Evolutionary conservation across 2,888 invertebrate species (phyloP), one percentile per base, ranked within the genome.

Genomic region (Sympetrum striolatum): DNA sequence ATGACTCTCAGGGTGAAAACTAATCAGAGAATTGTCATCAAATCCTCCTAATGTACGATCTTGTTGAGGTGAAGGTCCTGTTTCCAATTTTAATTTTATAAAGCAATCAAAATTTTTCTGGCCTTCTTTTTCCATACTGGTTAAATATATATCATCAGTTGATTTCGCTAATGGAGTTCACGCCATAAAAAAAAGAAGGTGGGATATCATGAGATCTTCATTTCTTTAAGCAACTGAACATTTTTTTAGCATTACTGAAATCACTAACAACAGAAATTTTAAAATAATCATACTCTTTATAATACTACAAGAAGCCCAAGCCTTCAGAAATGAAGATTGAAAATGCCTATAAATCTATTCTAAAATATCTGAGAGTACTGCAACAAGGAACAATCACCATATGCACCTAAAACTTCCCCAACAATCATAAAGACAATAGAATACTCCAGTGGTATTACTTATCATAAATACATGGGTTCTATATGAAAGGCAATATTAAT

Each of bases 341-440:
- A 81, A 90, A 90, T 90, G 79, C 80, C 90, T 53, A 90, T 79
- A 90, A 25, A 25, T 90, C 80, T 90, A 90, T 80, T 22, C 90
- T 90, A 90, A 90, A 86, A 60, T 86, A 58, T 86, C 60, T 64
- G 86, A 60, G 35, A 60, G 48, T 80, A 90, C 81, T 90, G 90
- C 90, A 90, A 90, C 90, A 90, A 90, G 90, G 90, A 90, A 90
- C 90, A 90, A 90, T 90, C 81, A 58, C 90, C 81, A 80, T 86
- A 35, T 80, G 90, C 90, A 80, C 90, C 90, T 90, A 90, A 80
- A 80, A 90, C 90, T 90, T 90, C 80, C 81, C 80, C 39, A 90
- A 90, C 53, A 25, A 31, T 58, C 35, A 80, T 31, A 80, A 44
- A 53, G 31, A 80, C n/a, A 39, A 82, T 25, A 90, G 48, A 44